These are phyloP conservation scores for pig (Sus scrofa) DNA, from an alignment of 2,113 vertebrate genomes.

Conservation along the genomic window T2T-Sscrofa CM000826.6:80371001-80371500, in stretches of 20 bases:
- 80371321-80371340: not conserved
- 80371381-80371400: slow-evolving; percentile 29
- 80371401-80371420: not conserved
- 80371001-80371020: slow-evolving; percentile 84
- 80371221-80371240: slow-evolving; percentile 6
- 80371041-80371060: slow-evolving; percentile 86
- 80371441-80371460: not conserved
- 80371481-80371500: not conserved
- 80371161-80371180: slow-evolving; percentile 79
- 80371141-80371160: slow-evolving; percentile 80
- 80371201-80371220: not conserved
- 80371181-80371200: slow-evolving; percentile 62
- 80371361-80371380: not conserved
- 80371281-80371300: slow-evolving; percentile 40
- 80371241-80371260: slow-evolving; percentile 1
- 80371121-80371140: slow-evolving; percentile 62
- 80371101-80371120: slow-evolving; percentile 73
- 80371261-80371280: slow-evolving; percentile 62
- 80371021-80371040: slow-evolving; percentile 82
- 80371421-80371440: not conserved
- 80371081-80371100: slow-evolving; percentile 87
- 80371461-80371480: not conserved
- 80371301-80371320: not conserved
- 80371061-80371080: slow-evolving; percentile 88
- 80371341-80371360: not conserved